Evolutionary conservation across 1,140 invertebrate genomes (phyloP).

Genomic region (Drosophila athabasca): DNA sequence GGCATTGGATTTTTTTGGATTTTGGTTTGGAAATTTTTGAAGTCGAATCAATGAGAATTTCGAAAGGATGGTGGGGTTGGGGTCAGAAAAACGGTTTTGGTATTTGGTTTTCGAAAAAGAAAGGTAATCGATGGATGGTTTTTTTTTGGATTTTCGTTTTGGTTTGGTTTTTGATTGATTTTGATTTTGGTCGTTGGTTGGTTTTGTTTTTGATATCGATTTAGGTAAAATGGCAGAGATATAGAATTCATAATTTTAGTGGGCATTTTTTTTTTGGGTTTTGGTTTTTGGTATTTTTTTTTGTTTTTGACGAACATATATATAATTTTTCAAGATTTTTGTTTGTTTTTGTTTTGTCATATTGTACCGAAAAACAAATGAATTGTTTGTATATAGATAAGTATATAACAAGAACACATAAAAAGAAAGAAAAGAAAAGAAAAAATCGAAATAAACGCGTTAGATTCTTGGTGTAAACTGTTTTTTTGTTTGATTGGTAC

Average conservation of each 20-base stretch:
- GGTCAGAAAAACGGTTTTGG: slow-evolving; percentile 45
- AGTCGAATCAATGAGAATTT: slow-evolving; percentile 64
- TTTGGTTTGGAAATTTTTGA: slow-evolving; percentile 49
- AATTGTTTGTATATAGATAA: slow-evolving; percentile 67
- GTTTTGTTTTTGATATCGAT: slow-evolving; percentile 55
- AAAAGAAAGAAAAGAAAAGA: slow-evolving; percentile 83
- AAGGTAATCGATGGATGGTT: slow-evolving; percentile 54
- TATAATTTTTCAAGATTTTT: slow-evolving; percentile 82
- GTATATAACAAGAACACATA: slow-evolving; percentile 80
- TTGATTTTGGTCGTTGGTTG: slow-evolving; percentile 51
- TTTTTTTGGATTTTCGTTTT: slow-evolving; percentile 53
- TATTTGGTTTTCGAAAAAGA: slow-evolving; percentile 61
- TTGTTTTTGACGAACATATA: slow-evolving; percentile 83
- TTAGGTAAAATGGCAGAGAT: slow-evolving; percentile 51
- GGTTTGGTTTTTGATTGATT: slow-evolving; percentile 41
- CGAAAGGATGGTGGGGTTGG: slow-evolving; percentile 28
- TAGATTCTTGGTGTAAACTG: slow-evolving; percentile 81
- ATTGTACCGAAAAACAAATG: slow-evolving; percentile 81
- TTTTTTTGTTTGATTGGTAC: slow-evolving; percentile 52
- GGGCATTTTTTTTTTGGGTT: slow-evolving; percentile 49
- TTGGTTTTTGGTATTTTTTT: slow-evolving; percentile 51
- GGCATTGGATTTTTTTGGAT: slow-evolving; percentile 3
- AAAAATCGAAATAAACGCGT: slow-evolving; percentile 84
- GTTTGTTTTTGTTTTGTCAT: slow-evolving; percentile 46
- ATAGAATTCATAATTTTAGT: slow-evolving; percentile 50